Evolutionary conservation across 2,113 vertebrate species (phyloP).

Genomic region (Burhinus oedicnemus): DNA sequence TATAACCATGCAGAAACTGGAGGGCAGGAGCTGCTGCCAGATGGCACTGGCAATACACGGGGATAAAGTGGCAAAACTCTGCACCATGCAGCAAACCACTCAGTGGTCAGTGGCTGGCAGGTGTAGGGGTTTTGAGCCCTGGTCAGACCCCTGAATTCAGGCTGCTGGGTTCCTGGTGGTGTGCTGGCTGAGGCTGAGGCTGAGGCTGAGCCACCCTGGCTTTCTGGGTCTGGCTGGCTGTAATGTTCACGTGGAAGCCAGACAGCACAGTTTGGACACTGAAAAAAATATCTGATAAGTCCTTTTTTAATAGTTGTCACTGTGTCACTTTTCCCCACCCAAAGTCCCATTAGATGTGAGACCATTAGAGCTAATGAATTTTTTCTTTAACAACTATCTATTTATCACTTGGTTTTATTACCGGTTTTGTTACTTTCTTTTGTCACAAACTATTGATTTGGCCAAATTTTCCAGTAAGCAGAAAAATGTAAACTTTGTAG

Average conservation of each 20-base stretch:
- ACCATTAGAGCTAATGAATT: not conserved
- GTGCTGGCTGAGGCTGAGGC: not conserved
- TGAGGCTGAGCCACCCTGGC: not conserved
- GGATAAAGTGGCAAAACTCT: not conserved
- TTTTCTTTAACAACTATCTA: not conserved
- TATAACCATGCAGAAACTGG: not conserved
- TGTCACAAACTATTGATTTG: not conserved
- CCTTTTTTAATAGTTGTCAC: not conserved
- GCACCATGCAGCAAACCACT: not conserved
- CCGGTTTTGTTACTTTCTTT: not conserved
- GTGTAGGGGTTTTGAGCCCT: fast-evolving
- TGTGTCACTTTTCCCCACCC: not conserved
- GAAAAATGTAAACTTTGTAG: not conserved
- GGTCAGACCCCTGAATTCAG: not conserved
- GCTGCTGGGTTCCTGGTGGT: not conserved
- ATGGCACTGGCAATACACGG: not conserved
- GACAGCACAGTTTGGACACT: too few relatives aligned
- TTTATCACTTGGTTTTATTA: not conserved
- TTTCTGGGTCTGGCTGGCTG: not conserved
- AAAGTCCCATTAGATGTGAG: not conserved
- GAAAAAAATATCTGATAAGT: not conserved
- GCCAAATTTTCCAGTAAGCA: not conserved
- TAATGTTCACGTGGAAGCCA: fast-evolving
- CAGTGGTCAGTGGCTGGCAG: not conserved
- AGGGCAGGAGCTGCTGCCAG: not conserved